phyloP scores from a whole-genome alignment of 2,888 invertebrate species.

The Norana najaformis region DNA sequence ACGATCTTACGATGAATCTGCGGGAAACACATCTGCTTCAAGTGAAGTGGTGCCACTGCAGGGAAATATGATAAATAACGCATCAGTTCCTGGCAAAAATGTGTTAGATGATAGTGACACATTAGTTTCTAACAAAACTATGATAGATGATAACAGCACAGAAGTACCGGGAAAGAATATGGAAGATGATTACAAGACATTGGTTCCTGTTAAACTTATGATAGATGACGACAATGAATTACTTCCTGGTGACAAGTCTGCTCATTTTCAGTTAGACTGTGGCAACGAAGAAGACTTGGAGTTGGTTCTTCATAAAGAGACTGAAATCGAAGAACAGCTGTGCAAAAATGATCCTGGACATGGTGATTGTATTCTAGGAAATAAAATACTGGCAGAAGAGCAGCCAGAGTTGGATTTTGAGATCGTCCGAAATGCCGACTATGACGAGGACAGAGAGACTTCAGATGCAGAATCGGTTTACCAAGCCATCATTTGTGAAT shows the following conservation, averaged over 20 bases:
- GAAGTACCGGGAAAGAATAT: background rate
- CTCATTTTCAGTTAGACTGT: background rate
- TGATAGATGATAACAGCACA: background rate
- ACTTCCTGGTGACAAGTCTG: background rate
- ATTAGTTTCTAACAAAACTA: background rate
- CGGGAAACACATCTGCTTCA: background rate
- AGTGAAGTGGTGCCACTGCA: background rate
- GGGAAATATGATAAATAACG: background rate
- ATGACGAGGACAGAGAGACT: background rate
- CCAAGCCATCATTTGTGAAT: background rate
- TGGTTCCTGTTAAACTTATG: background rate
- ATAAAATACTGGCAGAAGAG: background rate
- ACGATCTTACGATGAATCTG: background rate
- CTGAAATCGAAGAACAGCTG: background rate
- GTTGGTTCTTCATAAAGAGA: background rate
- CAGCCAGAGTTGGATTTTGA: background rate
- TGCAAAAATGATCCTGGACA: background rate
- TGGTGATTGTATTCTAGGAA: background rate
- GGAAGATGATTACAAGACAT: background rate
- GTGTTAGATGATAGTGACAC: no score
- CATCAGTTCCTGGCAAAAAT: background rate
- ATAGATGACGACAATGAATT: background rate
- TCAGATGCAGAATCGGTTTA: background rate
- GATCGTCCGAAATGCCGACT: constrained; percentile 16
- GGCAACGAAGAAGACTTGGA: background rate